Conservation (phyloP, 2,888 invertebrate species). For the Acronicta psi region DNA sequence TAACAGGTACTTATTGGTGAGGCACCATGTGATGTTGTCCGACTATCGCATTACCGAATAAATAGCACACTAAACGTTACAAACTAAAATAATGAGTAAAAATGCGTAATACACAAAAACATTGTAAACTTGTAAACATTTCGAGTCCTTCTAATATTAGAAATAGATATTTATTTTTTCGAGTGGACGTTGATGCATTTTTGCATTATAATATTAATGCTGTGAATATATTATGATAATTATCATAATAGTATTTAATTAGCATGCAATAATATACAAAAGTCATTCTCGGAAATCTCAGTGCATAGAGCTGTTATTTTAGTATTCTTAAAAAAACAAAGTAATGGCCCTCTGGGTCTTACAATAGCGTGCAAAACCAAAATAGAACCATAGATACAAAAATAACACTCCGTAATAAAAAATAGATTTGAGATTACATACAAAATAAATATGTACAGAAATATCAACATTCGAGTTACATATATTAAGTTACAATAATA, state of each 20-base stretch:
- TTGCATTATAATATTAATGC: not conserved
- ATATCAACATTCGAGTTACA: slow-evolving; percentile 24
- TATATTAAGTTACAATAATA: slow-evolving; percentile 22
- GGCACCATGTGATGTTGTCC: slow-evolving; percentile 76
- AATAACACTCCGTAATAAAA: slow-evolving; percentile 51
- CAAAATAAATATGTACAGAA: slow-evolving; percentile 21
- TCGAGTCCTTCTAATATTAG: not conserved
- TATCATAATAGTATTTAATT: no score
- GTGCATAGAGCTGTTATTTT: no score
- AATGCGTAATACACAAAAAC: slow-evolving; percentile 19
- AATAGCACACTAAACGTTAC: slow-evolving; percentile 52
- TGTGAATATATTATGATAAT: no score
- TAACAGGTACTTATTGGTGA: slow-evolving; percentile 82
- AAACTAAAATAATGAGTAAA: slow-evolving; percentile 34
- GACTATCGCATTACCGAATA: slow-evolving; percentile 50
- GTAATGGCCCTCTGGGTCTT: not conserved
- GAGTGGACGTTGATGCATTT: slow-evolving; percentile 7
- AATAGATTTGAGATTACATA: slow-evolving; percentile 26
- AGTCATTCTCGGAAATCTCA: no score
- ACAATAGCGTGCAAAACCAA: slow-evolving; percentile 9
- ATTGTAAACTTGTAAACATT: slow-evolving; percentile 29
- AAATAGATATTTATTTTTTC: not conserved
- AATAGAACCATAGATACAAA: slow-evolving; percentile 36
- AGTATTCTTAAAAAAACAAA: no score
- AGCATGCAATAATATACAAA: no score